Evolutionary conservation across 2,797 vertebrate species (phyloP), one percentile per base, ranked within the genome.

Genomic region (Coracias cyanogaster): DNA sequence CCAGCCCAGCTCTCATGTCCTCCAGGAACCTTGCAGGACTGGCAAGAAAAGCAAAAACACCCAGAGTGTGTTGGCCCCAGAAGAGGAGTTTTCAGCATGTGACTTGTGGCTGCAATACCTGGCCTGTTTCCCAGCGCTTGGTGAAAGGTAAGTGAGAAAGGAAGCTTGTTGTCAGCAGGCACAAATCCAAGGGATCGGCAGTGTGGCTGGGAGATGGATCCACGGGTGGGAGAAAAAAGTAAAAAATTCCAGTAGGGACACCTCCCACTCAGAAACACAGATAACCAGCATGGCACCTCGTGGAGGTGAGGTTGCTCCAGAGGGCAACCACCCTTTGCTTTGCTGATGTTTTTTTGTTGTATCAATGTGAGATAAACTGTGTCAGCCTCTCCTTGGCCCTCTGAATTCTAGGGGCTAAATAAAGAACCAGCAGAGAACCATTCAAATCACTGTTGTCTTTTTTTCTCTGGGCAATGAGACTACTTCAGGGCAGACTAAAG

Each of bases 71-170:
- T 67, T 77, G 37, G 85, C 48, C 25, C 4, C 15, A 45, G 62
- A 65, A 79, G 17, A 83, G 31, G 25, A 86, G 51, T 15, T 90
- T 83, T 79, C 8, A 3, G 49, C 70, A 54, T 0, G 0, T 72
- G 57, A 71, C 20, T 25, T 51, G 57, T 7, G 18, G 39, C 82
- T 4, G 0, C 37, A 16, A 45, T 1, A 3, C 57, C 72, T 88
- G 80, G 46, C 51, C 65, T 35, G 12, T 43, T 86, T 66, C 80
- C 84, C 89, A 72, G 93, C 0, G 0, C 82, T 76, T 11, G 2
- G 43, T 62, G 86, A 58, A 89, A 95, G 90, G 73, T 95, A 86
- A 71, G 61, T 70, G 57, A 92, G 90, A 74, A 72, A 82, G 46
- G 60, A 64, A 22, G 70, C 25, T 67, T 58, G 3, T 46, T 79